Percentiles rank a stretch among this genome's conserved stretches.
Evolutionary conservation across 1,140 invertebrate genomes (phyloP).

Genomic region (Pseudobourletiella spinata): DNA sequence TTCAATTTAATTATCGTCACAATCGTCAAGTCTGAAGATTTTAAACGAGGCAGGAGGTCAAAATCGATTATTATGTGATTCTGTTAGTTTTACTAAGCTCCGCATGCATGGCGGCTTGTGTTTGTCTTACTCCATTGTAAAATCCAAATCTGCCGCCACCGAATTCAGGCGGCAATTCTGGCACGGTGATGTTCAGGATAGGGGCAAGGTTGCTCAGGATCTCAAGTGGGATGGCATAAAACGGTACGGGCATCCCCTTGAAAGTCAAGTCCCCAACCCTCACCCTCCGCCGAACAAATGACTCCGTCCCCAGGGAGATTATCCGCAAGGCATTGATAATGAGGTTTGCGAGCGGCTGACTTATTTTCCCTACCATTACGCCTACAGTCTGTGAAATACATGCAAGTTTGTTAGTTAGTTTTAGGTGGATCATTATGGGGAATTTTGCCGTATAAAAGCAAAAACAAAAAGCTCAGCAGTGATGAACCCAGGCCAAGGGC

Average conservation of each 20-base stretch:
- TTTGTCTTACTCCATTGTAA: constrained; percentile 14
- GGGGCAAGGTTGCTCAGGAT: neutral
- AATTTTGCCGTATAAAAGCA: neutral
- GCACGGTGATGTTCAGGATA: constrained; percentile 4
- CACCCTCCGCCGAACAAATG: neutral
- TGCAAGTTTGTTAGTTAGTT: neutral
- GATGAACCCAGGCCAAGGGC: neutral
- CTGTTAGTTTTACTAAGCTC: too few species aligned
- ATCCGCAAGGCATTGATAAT: neutral
- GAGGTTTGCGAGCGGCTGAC: neutral
- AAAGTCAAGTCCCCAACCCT: constrained; percentile 9
- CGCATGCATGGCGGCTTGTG: too few species aligned
- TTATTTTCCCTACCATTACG: neutral
- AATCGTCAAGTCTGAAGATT: too few species aligned
- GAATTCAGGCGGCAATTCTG: constrained; percentile 6
- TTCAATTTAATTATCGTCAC: too few species aligned
- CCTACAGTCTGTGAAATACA: neutral
- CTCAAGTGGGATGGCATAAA: neutral
- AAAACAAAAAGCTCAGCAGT: neutral
- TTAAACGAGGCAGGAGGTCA: too few species aligned
- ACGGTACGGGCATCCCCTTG: constrained; percentile 3
- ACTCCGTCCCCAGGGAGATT: neutral
- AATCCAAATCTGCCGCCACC: constrained; percentile 6
- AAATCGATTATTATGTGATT: too few species aligned
- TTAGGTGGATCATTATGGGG: neutral